Evolutionary conservation across 2,888 invertebrate species (phyloP), one percentile per base, ranked within the genome.

Genomic region (Hirtodrosophila cameraria): DNA sequence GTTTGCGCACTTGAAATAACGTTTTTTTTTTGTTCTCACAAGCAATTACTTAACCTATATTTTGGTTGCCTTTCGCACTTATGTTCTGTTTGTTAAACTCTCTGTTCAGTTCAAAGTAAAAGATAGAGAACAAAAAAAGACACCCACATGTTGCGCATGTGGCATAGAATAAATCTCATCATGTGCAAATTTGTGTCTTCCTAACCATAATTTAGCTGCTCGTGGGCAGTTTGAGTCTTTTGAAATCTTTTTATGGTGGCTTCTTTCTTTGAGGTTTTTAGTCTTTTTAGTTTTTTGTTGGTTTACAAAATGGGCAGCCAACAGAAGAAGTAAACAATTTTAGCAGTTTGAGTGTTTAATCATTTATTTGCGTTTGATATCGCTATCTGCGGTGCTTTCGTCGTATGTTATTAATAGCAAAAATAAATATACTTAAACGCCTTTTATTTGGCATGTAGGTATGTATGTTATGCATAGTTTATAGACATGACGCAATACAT

Each of bases 371-470:
- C 59, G 31, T 53, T 54, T 43, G 43, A 39, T 42, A 61, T 57
- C 58, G 58, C 43, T 72, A 76, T 76, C 54, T 58, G 25, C 11
- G n/a, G n/a, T 13, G 49, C 35, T 11, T 58, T 69, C 62, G 57
- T 64, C n/a, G 58, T 54, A 53, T 59, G 41, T 33, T 81, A 81
- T 78, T 74, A 82, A 78, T 65, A 60, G 78, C 23, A 78, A 61
- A 82, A 71, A 59, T 67, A 84, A 84, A 82, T 63, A 80, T 66
- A 66, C 59, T 57, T 30, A 46, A 55, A 67, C 35, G 63, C 62
- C 53, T 43, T 66, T 71, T 54, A 49, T 63, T 64, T 30, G 48
- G 48, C 59, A 55, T 59, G 43, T 49, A 57, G 33, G 52, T 38
- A 54, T 30, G 15, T 35, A 8, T 33, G 15, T 18, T 64, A 18